These are phyloP conservation scores for Alectoris magna DNA, from an alignment of 2,797 vertebrate species.

Conservation along the genomic window DNA sequence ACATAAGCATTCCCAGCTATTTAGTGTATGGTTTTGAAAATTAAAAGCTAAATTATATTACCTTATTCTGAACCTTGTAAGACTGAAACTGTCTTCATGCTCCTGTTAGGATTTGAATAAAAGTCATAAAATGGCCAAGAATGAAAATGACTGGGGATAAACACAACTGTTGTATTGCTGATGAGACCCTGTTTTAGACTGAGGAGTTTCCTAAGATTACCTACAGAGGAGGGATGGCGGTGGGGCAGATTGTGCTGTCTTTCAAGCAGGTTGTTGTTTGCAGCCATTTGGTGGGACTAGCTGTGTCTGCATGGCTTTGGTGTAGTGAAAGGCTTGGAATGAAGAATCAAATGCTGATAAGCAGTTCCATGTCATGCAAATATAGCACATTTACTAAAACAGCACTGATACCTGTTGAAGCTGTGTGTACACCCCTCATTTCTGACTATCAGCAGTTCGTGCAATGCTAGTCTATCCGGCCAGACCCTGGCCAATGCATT, in stretches of 20 bases:
- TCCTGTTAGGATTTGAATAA: neutral
- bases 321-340: neutral
- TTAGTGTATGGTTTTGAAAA: neutral
- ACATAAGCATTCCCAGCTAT: neutral
- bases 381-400: neutral
- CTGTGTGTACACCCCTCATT: neutral
- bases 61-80: neutral
- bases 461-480: neutral
- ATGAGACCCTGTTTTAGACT: neutral
- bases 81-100: fast-evolving
- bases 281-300: neutral
- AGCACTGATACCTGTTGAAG: neutral
- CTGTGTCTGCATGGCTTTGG: neutral
- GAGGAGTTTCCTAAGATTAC: neutral
- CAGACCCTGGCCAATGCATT: neutral
- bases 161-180: neutral
- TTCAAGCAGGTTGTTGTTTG: neutral
- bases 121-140: neutral
- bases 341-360: neutral
- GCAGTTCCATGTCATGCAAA: neutral
- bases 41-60: neutral
- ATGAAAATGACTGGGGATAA: neutral
- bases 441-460: neutral
- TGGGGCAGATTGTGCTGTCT: neutral
- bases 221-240: neutral